phyloP scores from a whole-genome alignment of 2,797 vertebrate genomes.

The Melanogrammus aeglefinus region DNA sequence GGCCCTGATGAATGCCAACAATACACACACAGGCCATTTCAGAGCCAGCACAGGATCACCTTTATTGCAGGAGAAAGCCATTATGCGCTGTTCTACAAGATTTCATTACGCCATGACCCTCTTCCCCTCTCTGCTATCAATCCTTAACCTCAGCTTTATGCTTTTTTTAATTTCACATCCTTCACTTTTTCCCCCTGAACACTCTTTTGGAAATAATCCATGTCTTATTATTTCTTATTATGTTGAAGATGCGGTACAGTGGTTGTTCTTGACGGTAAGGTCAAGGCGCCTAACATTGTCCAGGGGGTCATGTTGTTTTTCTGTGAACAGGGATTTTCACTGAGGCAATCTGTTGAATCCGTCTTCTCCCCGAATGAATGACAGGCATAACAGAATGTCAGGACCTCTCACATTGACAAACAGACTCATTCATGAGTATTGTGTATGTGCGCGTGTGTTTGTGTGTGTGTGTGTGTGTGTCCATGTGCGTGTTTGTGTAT shows the following conservation, averaged over 20 bases:
- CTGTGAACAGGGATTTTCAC: neutral
- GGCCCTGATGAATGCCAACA: constrained; percentile 66
- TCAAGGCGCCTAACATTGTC: neutral
- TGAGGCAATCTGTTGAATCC: constrained; percentile 1
- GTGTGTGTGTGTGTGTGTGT: neutral
- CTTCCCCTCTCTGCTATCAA: constrained; percentile 39
- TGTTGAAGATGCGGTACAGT: neutral
- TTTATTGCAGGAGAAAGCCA: constrained; percentile 63
- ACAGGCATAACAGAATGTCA: constrained; percentile 57
- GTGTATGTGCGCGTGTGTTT: neutral
- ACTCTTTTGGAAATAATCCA: neutral
- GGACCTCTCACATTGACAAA: constrained; percentile 64
- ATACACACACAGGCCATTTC: constrained; percentile 53
- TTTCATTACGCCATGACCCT: constrained; percentile 59
- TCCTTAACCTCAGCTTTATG: neutral
- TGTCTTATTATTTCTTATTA: neutral
- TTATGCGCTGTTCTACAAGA: constrained; percentile 52
- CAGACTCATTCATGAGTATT: constrained; percentile 65
- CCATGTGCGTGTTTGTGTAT: neutral
- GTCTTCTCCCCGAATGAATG: constrained; percentile 43
- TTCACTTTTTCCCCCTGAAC: neutral
- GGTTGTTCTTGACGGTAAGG: neutral
- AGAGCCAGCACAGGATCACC: constrained; percentile 43
- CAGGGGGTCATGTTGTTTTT: neutral
- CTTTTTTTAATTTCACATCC: neutral